Conservation (phyloP, 1,140 invertebrate genomes). For the Araneus ventricosus region DNA sequence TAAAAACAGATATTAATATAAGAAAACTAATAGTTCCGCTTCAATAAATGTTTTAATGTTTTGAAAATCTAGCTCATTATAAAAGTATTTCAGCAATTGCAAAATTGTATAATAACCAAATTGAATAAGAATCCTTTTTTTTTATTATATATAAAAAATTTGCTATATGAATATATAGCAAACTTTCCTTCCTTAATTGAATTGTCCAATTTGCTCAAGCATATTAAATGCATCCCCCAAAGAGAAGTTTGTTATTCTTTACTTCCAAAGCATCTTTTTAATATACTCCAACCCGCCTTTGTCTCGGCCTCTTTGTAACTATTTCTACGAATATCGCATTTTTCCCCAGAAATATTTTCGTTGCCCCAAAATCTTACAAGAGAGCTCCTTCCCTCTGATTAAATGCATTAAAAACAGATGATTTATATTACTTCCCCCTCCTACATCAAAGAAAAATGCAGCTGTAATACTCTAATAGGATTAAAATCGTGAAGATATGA, state of each 20-base stretch:
- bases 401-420: slow-evolving; percentile 27
- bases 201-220: not conserved
- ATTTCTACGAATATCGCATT: not conserved
- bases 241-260: not conserved
- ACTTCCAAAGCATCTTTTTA: not conserved
- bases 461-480: slow-evolving; percentile 48
- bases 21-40: too few relatives aligned
- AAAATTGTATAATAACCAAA: too few relatives aligned
- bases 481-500: slow-evolving; percentile 52
- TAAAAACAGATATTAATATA: too few relatives aligned
- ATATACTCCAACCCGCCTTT: not conserved
- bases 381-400: not conserved
- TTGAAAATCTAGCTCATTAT: too few relatives aligned
- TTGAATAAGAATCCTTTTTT: too few relatives aligned
- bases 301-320: not conserved
- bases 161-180: not conserved
- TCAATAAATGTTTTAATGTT: too few relatives aligned
- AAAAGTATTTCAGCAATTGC: too few relatives aligned
- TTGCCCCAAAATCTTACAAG: not conserved
- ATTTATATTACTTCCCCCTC: slow-evolving; percentile 6
- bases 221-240: not conserved
- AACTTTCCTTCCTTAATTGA: not conserved
- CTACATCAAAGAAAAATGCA: not conserved
- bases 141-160: not conserved
- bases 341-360: not conserved